These are phyloP conservation scores for Rhinogobio ventralis DNA, from an alignment of 2,797 vertebrate species.

Conservation along the genomic window DNA sequence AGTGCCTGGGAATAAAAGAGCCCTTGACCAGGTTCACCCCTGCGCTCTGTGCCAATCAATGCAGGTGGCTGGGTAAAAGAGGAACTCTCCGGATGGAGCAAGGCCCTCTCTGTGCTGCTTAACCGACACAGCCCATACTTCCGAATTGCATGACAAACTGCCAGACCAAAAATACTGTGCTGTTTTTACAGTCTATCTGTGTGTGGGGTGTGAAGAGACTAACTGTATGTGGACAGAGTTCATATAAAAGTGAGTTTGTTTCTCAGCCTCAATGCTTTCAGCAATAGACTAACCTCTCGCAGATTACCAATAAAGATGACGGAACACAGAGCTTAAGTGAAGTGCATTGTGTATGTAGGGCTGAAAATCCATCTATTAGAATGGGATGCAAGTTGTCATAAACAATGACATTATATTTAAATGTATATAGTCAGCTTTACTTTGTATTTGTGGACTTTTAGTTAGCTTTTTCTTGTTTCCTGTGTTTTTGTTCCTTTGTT, in stretches of 20 bases:
- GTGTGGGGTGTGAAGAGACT: slow-evolving; percentile 26
- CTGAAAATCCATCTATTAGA: neutral
- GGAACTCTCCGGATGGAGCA: slow-evolving; percentile 54
- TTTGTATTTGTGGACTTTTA: no score
- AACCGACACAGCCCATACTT: slow-evolving; percentile 22
- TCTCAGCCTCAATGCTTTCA: neutral
- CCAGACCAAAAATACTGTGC: slow-evolving; percentile 66
- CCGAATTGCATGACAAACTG: slow-evolving; percentile 48
- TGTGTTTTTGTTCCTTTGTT: no score
- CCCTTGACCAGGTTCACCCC: slow-evolving; percentile 65
- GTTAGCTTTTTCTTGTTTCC: no score
- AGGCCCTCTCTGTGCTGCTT: slow-evolving; percentile 57
- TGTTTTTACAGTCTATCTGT: slow-evolving; percentile 68
- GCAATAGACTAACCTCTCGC: neutral
- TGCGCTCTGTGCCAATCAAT: slow-evolving; percentile 48
- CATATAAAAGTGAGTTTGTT: slow-evolving; percentile 5
- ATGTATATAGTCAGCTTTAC: no score
- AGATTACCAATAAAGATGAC: neutral
- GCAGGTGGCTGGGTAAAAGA: neutral
- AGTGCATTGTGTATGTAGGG: neutral
- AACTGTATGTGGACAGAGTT: neutral
- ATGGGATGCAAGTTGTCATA: neutral
- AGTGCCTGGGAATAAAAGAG: slow-evolving; percentile 66
- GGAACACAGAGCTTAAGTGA: neutral
- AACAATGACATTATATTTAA: neutral